These are phyloP conservation scores for Hyalella azteca DNA, from an alignment of 2,888 invertebrate species.

Conservation along the genomic window DNA sequence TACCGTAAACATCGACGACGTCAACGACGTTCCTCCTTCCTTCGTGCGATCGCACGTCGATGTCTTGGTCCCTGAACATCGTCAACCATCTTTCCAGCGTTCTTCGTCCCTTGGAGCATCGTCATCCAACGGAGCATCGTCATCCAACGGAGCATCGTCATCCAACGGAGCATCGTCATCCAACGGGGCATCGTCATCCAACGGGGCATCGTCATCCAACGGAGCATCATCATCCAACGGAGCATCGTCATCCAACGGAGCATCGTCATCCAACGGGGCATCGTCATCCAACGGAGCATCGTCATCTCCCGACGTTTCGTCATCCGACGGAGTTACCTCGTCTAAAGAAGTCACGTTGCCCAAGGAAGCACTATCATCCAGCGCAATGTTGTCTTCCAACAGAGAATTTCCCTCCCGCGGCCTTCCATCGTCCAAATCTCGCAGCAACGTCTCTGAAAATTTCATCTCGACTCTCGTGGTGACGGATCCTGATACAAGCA, in stretches of 20 bases:
- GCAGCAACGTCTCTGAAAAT: not conserved
- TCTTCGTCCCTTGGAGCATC: no score
- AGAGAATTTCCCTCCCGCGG: not conserved
- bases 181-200: no score
- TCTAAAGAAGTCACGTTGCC: not conserved
- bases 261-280: no score
- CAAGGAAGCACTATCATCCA: no score
- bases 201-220: no score
- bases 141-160: no score
- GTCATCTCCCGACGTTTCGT: not conserved
- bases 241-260: no score
- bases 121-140: no score
- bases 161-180: no score
- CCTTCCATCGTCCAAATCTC: not conserved
- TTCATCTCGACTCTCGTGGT: constrained; percentile 19
- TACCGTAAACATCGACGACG: constrained; percentile 92
- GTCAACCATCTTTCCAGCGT: no score
- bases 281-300: no score
- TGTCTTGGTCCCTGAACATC: constrained; percentile 93
- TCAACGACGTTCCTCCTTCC: constrained; percentile 97
- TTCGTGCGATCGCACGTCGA: constrained; percentile 95
- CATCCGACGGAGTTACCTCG: not conserved
- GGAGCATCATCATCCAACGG: no score
- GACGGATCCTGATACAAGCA: constrained; percentile 27
- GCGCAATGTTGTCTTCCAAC: not conserved